These are phyloP conservation scores for Lissocephala sabroskyi DNA, from an alignment of 2,888 invertebrate genomes.

Conservation along the genomic window DNA sequence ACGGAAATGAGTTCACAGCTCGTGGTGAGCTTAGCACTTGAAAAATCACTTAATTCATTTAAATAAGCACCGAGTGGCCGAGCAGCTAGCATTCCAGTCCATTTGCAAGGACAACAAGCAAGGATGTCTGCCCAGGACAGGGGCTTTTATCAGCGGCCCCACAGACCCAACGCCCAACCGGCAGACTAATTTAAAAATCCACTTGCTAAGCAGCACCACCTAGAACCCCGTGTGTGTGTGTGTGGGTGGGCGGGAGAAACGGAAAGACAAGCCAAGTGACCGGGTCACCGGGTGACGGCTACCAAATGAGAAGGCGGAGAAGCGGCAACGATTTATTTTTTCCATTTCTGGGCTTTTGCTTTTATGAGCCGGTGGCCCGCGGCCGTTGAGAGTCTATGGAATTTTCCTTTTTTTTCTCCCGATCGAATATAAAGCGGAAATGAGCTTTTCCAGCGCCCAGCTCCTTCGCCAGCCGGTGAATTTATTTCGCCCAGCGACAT, in stretches of 20 bases:
- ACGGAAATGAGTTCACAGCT: constrained; percentile 61
- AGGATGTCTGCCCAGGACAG: not conserved
- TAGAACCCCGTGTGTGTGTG: constrained; percentile 7
- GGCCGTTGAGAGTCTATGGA: too few relatives aligned
- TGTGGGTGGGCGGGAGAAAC: constrained; percentile 10
- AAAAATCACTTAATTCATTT: constrained; percentile 68
- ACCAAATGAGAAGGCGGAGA: too few relatives aligned
- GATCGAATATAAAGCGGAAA: constrained; percentile 64
- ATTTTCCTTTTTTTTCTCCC: too few relatives aligned
- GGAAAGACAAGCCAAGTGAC: too few relatives aligned
- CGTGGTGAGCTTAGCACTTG: constrained; percentile 60
- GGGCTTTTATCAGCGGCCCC: constrained; percentile 25
- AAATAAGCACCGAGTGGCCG: constrained; percentile 47
- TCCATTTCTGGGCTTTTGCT: constrained; percentile 60
- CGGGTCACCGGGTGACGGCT: too few relatives aligned
- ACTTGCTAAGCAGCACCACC: constrained; percentile 52
- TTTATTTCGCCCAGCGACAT: constrained; percentile 11
- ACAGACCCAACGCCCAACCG: constrained; percentile 19
- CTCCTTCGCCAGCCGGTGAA: constrained; percentile 17
- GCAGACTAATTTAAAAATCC: constrained; percentile 64
- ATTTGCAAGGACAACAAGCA: too few relatives aligned
- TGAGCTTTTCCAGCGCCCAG: constrained; percentile 37
- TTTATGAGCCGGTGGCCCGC: too few relatives aligned
- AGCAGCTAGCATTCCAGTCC: constrained; percentile 10
- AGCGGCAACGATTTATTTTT: constrained; percentile 46